Percentiles rank a stretch among this genome's conserved stretches.
phyloP scores from a whole-genome alignment of 2,113 vertebrate genomes.

The Hemiprocne comata region DNA sequence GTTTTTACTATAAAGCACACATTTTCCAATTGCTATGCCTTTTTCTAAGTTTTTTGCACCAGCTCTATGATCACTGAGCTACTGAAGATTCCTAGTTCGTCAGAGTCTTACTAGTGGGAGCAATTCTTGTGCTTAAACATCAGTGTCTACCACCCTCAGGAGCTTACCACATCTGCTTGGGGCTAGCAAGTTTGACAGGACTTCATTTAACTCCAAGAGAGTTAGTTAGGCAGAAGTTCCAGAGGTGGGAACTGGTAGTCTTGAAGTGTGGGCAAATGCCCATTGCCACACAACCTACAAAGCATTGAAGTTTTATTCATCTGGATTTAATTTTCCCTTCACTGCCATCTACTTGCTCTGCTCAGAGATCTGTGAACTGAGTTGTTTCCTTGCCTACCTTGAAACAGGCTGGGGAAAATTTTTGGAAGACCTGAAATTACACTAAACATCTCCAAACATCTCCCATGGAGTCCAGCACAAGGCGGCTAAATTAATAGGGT shows the following conservation, averaged over 20 bases:
- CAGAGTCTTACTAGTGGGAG: neutral
- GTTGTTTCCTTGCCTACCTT: neutral
- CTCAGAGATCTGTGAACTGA: neutral
- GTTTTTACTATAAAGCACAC: neutral
- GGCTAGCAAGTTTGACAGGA: neutral
- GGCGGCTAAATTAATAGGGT: neutral
- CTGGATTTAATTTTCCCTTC: neutral
- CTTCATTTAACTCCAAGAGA: neutral
- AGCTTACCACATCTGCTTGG: neutral
- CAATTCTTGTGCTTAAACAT: neutral
- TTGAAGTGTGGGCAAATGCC: neutral
- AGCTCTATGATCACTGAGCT: neutral
- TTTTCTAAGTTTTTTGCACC: neutral
- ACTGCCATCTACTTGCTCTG: fast-evolving
- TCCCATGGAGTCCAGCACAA: neutral
- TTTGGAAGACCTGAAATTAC: neutral
- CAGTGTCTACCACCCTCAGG: neutral
- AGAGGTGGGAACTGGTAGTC: neutral
- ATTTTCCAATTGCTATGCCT: neutral
- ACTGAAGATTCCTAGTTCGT: neutral
- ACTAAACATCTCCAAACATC: neutral
- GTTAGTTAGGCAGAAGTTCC: neutral
- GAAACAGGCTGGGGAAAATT: neutral
- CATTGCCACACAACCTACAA: neutral
- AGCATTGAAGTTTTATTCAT: neutral